Evolutionary conservation across 2,113 vertebrate species (phyloP).

Genomic region (Anhinga anhinga): DNA sequence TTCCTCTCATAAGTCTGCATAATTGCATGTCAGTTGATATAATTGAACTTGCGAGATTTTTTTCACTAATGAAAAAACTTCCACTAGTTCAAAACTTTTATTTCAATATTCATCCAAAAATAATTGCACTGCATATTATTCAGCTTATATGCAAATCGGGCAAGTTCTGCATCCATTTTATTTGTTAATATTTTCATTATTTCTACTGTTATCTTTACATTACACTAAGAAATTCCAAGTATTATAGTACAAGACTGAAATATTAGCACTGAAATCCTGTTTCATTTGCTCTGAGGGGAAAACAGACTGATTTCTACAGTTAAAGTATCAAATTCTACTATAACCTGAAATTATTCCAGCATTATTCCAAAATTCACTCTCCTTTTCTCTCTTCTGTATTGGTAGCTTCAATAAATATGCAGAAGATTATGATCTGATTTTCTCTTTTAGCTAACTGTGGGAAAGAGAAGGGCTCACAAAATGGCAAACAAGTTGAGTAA

Average conservation of each 20-base stretch:
- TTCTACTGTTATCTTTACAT: background rate
- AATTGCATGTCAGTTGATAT: background rate
- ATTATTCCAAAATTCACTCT: background rate
- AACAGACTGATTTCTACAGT: background rate
- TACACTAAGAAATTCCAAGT: background rate
- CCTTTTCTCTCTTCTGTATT: background rate
- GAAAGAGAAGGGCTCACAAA: constrained; percentile 40
- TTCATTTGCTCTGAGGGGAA: background rate
- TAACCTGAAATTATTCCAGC: background rate
- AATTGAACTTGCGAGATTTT: background rate
- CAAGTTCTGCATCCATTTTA: background rate
- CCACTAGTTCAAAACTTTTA: background rate
- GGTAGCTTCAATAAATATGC: background rate
- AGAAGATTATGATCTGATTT: background rate
- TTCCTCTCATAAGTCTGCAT: background rate
- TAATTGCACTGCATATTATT: background rate
- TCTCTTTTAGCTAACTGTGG: background rate
- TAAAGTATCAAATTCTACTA: background rate
- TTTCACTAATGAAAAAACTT: background rate
- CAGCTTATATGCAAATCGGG: background rate
- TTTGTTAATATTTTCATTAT: background rate
- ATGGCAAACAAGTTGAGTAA: constrained; percentile 26
- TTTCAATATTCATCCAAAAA: background rate
- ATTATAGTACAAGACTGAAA: background rate
- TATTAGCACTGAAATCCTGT: background rate